Percentiles rank a stretch among this genome's conserved stretches.
These are phyloP conservation scores for Gallinago jamesoni DNA, from an alignment of 2,113 vertebrate genomes.

Conservation along the genomic window DNA sequence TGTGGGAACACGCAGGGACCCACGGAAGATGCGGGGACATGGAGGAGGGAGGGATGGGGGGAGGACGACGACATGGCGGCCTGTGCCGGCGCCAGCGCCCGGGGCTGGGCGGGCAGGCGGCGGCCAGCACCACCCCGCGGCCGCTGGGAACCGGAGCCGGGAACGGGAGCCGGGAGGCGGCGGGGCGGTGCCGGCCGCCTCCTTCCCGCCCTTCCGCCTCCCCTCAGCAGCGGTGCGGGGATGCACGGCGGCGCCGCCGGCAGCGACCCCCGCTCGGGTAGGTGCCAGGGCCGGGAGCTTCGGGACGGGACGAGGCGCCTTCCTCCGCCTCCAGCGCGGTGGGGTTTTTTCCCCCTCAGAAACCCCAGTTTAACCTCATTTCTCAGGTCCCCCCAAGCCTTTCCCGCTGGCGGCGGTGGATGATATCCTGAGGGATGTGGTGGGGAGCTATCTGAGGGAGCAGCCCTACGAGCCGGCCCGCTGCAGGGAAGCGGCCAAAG, in stretches of 20 bases:
- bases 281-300: background rate
- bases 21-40: background rate
- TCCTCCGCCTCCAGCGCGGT: background rate
- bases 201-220: background rate
- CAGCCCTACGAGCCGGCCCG: slow-evolving; percentile 83
- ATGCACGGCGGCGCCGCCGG: fast-evolving
- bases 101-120: background rate
- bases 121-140: background rate
- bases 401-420: slow-evolving; percentile 80
- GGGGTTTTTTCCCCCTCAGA: background rate
- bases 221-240: too few relatives aligned
- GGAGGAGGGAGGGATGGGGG: too few relatives aligned
- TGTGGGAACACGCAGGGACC: background rate
- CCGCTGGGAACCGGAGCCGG: background rate
- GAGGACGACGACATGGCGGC: background rate
- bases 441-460: slow-evolving; percentile 80
- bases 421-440: slow-evolving; percentile 85
- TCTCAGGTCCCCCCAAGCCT: slow-evolving; percentile 74
- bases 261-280: background rate
- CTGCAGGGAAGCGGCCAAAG: slow-evolving; percentile 85
- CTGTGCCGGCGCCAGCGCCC: fast-evolving
- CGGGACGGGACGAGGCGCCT: background rate
- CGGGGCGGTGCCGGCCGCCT: background rate
- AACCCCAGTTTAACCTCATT: background rate
- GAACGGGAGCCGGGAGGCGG: too few relatives aligned